These are phyloP conservation scores for Drosophila punjabiensis DNA, from an alignment of 1,140 invertebrate species.

Conservation along the genomic window DNA sequence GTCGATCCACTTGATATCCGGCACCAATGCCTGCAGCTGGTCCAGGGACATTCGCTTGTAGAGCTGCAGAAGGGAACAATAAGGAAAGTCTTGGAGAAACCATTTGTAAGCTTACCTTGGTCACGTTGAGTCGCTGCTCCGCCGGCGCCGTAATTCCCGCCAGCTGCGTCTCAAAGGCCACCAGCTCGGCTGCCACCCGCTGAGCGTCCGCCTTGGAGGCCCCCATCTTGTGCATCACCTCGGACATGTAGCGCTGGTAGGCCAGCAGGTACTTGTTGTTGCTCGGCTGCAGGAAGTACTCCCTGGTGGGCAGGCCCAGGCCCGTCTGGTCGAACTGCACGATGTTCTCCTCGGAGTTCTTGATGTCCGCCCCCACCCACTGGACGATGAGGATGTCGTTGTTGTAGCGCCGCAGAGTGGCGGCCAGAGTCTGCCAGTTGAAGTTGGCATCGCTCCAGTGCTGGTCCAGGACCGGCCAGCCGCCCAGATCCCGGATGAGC, in stretches of 20 bases:
- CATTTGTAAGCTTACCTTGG: conserved; percentile 42
- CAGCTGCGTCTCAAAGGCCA: conserved; percentile 92
- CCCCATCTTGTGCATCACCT: conserved; percentile 89
- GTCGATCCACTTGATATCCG: conserved; percentile 91
- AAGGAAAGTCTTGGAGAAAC: background rate
- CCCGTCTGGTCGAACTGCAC: conserved; percentile 95
- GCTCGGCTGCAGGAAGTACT: conserved; percentile 92
- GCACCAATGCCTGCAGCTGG: conserved; percentile 89
- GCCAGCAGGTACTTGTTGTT: conserved; percentile 91
- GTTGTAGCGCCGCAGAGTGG: conserved; percentile 92
- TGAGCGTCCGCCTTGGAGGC: conserved; percentile 87
- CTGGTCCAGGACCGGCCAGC: conserved; percentile 92
- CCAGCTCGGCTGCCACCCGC: conserved; percentile 90
- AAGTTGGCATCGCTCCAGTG: conserved; percentile 89
- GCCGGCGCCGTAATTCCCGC: conserved; percentile 88
- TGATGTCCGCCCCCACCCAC: conserved; percentile 95
- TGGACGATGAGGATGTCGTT: conserved; percentile 93
- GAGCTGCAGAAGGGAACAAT: conserved; percentile 77
- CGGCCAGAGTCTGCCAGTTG: conserved; percentile 91
- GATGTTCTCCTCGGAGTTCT: conserved; percentile 94
- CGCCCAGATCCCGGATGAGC: conserved; percentile 91
- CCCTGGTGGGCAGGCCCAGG: conserved; percentile 93
- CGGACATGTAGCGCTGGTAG: conserved; percentile 92
- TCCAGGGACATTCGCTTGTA: conserved; percentile 92
- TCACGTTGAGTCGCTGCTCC: conserved; percentile 92